These are phyloP conservation scores for Scaptomyza parva DNA, from an alignment of 2,888 invertebrate genomes.

Conservation along the genomic window DNA sequence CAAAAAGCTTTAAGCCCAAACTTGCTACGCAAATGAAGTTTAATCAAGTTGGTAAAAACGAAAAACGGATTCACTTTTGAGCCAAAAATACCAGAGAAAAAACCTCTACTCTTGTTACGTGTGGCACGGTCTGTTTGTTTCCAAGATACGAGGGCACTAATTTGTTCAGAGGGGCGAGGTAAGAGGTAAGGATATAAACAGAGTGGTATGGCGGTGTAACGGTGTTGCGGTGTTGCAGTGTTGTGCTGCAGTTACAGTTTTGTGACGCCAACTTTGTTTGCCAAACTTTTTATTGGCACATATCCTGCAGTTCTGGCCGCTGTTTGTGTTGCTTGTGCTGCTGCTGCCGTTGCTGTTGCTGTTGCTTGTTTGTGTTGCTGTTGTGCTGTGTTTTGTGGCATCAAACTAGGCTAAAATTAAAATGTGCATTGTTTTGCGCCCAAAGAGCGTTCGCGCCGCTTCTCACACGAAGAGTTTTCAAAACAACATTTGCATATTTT, in stretches of 20 bases:
- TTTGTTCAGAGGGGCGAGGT: constrained; percentile 38
- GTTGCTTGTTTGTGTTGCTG: constrained; percentile 16
- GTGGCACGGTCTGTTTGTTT: constrained; percentile 28
- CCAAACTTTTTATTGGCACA: constrained; percentile 81
- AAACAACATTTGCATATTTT: constrained; percentile 68
- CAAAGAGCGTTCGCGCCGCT: constrained; percentile 44
- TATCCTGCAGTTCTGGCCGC: constrained; percentile 59
- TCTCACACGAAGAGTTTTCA: constrained; percentile 49
- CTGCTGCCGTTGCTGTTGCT: constrained; percentile 21
- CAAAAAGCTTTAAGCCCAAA: constrained; percentile 13
- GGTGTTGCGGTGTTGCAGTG: constrained; percentile 35
- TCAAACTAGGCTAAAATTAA: constrained; percentile 75
- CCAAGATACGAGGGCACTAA: constrained; percentile 47
- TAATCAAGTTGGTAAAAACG: constrained; percentile 64
- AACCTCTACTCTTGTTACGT: constrained; percentile 9
- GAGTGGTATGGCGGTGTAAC: too few species aligned
- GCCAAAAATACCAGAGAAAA: constrained; percentile 2
- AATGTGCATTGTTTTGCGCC: constrained; percentile 73
- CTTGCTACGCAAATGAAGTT: constrained; percentile 65
- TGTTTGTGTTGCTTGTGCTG: constrained; percentile 18
- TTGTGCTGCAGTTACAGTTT: constrained; percentile 72
- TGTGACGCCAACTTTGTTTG: constrained; percentile 80
- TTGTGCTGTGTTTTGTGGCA: constrained; percentile 55
- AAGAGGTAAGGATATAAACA: not conserved
- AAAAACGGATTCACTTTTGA: constrained; percentile 41